Conservation (phyloP, 2,888 invertebrate genomes). For the Watsonalla cultraria region DNA sequence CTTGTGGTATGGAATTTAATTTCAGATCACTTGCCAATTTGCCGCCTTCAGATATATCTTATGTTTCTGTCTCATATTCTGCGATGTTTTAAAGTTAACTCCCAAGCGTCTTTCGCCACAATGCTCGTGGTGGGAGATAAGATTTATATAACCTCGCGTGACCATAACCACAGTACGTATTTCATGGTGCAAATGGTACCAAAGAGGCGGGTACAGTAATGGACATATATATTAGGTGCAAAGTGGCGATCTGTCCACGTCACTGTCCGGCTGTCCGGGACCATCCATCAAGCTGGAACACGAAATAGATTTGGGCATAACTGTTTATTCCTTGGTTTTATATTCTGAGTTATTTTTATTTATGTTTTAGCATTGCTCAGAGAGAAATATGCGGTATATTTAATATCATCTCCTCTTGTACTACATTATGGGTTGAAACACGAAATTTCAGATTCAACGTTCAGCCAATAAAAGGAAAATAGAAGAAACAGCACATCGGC, state of each 20-base stretch:
- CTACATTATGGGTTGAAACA: too few relatives aligned
- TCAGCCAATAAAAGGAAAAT: too few relatives aligned
- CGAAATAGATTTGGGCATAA: not conserved
- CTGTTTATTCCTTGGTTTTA: not conserved
- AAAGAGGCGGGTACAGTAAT: slow-evolving; percentile 19
- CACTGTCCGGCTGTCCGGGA: slow-evolving; percentile 18
- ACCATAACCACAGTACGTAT: slow-evolving; percentile 7
- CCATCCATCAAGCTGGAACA: slow-evolving; percentile 21
- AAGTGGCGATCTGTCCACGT: slow-evolving; percentile 27
- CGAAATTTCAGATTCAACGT: too few relatives aligned
- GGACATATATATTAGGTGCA: slow-evolving; percentile 22
- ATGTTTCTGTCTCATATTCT: too few relatives aligned
- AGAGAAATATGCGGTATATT: too few relatives aligned
- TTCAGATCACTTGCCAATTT: too few relatives aligned
- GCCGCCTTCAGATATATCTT: too few relatives aligned
- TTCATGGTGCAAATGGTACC: slow-evolving; percentile 10
- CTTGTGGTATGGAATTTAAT: too few relatives aligned
- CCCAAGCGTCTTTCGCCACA: not conserved
- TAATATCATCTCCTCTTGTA: too few relatives aligned
- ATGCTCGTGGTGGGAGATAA: not conserved
- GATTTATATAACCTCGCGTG: not conserved
- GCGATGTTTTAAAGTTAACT: too few relatives aligned
- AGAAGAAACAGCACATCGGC: too few relatives aligned
- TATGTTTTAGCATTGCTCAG: too few relatives aligned
- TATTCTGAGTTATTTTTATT: not conserved